Base-by-base conservation (phyloP, 1,140 invertebrate genomes). In the Antheraea pernyi region DNA sequence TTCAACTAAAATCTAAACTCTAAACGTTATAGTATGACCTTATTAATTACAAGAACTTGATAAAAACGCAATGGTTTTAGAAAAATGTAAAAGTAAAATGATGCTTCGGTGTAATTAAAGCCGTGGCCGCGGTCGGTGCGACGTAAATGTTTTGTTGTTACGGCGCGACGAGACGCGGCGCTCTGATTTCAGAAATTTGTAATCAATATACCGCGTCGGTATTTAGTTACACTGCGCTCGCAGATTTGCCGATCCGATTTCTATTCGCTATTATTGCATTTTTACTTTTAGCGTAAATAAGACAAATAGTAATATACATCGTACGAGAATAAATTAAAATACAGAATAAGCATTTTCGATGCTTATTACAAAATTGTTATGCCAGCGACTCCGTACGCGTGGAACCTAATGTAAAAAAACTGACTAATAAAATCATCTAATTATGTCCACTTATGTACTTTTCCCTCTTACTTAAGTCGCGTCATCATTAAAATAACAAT, bases 231-330 rank as follows among this genome's bases (percentile, higher is more conserved):
- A 75, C 48, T 42, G 37, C 70, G 53, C 70, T 67, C 63, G 67
- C 69, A 63, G 68, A 73, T 48, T 37, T 53, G 7, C 46, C 68
- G 70, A 75, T 75, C 75, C 73, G 63, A 73, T 80, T 80, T 77
- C 78, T 76, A 80, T 76, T 46, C 71, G 72, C 68, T 78, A 74
- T 78, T 76, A 70, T 76, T 71, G 42, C 53, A 48, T 67, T 65
- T 61, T 67, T 58, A 66, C 65, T 63, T 65, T n/a, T 48, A 48
- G 22, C 37, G 60, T 66, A 37, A 37, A 63, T n/a, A 37, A 37
- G 30, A 37, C 36, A 37, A 42, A 3, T 42, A 42, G 7, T 11
- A 42, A 42, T 42, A 30, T 4, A 30, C 1, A 30, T 30, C n/a
- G n/a, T n/a, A n/a, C n/a, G 22, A 30, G 22, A 30, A 1, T 30